Evolutionary conservation across 2,888 invertebrate genomes (phyloP).

Genomic region (Caradrina clavipalpis): DNA sequence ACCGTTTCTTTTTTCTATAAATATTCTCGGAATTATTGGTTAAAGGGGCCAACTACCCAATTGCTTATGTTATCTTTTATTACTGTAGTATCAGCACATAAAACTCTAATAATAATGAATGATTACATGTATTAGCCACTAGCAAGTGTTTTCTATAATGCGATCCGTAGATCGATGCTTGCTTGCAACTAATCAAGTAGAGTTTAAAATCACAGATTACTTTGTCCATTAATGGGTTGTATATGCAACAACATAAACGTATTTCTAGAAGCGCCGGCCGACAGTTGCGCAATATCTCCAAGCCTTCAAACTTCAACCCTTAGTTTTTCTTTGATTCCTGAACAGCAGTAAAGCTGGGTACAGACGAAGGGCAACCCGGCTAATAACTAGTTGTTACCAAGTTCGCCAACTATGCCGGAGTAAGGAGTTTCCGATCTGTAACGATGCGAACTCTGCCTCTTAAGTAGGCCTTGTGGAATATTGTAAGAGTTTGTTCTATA

Average conservation of each 20-base stretch:
- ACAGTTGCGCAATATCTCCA: conserved; percentile 10
- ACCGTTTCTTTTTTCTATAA: no score
- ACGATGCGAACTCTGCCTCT: conserved; percentile 27
- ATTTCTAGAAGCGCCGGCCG: background rate
- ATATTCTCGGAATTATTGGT: no score
- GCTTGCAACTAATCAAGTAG: no score
- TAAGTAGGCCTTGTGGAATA: conserved; percentile 31
- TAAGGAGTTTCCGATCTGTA: conserved; percentile 23
- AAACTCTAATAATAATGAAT: no score
- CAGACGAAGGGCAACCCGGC: conserved; percentile 6
- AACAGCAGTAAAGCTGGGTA: conserved; percentile 13
- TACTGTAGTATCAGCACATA: no score
- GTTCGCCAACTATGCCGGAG: conserved; percentile 39
- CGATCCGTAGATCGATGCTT: no score
- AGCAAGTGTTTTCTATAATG: no score
- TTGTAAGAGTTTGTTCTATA: conserved; percentile 21
- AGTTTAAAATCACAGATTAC: no score
- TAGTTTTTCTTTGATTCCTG: conserved; percentile 32
- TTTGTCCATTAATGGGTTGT: no score
- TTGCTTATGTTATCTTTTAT: no score
- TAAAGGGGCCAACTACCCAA: no score
- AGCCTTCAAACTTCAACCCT: conserved; percentile 7
- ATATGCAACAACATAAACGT: background rate
- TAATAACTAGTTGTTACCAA: conserved; percentile 47
- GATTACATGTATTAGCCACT: no score